Evolutionary conservation across 2,113 vertebrate species (phyloP), one percentile per base, ranked within the genome.

Genomic region (Limanda limanda): DNA sequence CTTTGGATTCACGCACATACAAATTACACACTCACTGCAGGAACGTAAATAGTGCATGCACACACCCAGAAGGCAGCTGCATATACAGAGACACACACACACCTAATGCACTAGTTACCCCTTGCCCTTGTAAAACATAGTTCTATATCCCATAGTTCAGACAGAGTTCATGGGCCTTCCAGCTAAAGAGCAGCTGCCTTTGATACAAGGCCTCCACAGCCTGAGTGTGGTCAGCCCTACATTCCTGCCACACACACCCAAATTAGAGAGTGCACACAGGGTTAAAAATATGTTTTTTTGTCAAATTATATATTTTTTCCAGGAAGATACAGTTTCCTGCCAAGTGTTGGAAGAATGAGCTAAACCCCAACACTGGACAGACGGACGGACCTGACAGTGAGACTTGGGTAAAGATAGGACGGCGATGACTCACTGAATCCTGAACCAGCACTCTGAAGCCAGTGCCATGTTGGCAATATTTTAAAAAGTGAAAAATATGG

Each of bases 231-330:
- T 91, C 74, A 74, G 83, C 65, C 24, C 84, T 61, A 58, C 77
- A 90, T 90, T 91, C 82, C 81, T 68, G 54, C 88, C 84, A 86
- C 84, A 90, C 83, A 87, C 81, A 89, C 85, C 81, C 84, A 91
- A 93, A 93, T 93, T 92, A 92, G 79, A 92, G 91, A 92, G 86
- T 83, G 85, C 89, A 88, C 7, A 84, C 78, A 27, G 70, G 89
- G 86, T 91, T 90, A 89, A 91, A 91, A 91, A 90, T 91, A 88
- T 72, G 0, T 62, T 75, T 61, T 85, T 89, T 84, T 79, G 18
- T 25, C 37, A 77, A 82, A 78, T 68, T 68, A 81, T 56, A 65
- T 82, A 79, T 80, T 79, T 31, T 78, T 84, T 71, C 78, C 84
- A 78, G 81, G 68, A 91, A 88, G 82, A 87, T 87, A 78, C 72